Base-by-base conservation (phyloP, 2,888 invertebrate species). In the Rhingia rostrata region DNA sequence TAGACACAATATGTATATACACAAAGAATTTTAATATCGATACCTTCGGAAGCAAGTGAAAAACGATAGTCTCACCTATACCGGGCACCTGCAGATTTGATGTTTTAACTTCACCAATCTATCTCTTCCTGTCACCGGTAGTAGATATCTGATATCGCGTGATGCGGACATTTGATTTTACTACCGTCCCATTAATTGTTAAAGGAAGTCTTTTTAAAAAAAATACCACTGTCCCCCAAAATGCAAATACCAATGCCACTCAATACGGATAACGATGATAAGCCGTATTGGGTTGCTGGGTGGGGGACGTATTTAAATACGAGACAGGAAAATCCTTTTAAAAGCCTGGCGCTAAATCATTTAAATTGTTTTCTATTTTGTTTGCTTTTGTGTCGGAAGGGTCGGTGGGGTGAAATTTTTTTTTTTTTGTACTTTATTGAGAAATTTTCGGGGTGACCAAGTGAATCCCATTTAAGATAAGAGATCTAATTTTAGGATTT, bases 321-420 rank as follows among this genome's bases (percentile, higher is more conserved):
- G 56, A 69, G 67, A 51, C 67, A 58, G 49, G 63, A 56, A 61
- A 80, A 69, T 74, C 80, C 67, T 51, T 51, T 22, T 69, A 74
- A 80, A 74, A 74, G 61, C 74, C 58, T 61, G 14, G 35, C 49
- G 35, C 80, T 61, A 54, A 67, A 77, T 61, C 66, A 74, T 66
- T 58, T 41, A 67, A 77, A 77, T 45, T 61, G 67, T 60, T 77
- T 75, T 49, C 14, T 22, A 14, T 45, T 45, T 35, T 43, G 37
- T 33, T 22, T 22, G 22, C 22, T 22, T 22, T 22, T 22, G 22
- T 22, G 22, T 22, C 3, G 33, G 12, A 10, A 6, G 7, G 6
- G 2, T 1, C 10, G 6, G 35, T n/a, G 7, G 3, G 30, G 30
- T 6, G 4, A 7, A 37, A 2, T 10, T 22, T n/a, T 22, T 37